phyloP scores from a whole-genome alignment of 2,113 vertebrate species.

The Nannobrachium achirus region DNA sequence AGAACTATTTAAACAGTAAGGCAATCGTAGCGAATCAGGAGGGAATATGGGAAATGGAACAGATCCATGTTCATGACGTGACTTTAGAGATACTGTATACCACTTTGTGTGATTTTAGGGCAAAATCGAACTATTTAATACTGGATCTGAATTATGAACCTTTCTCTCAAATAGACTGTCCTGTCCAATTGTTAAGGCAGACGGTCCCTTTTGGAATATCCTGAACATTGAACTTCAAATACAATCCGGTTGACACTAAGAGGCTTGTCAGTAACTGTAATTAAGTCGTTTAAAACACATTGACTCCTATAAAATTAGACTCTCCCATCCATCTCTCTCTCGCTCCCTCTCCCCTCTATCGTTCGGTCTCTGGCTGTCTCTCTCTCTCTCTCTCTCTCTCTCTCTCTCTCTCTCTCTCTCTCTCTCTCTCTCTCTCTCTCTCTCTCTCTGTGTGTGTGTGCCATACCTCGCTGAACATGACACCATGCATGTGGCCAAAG shows the following conservation, averaged over 20 bases:
- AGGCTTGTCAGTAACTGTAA: slow-evolving; percentile 8
- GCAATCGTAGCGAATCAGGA: too few relatives aligned
- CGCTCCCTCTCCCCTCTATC: neutral
- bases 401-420: neutral
- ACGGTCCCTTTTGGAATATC: slow-evolving; percentile 22
- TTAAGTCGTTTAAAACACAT: slow-evolving; percentile 16
- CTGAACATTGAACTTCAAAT: neutral
- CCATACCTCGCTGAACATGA: slow-evolving; percentile 46
- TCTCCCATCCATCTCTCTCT: neutral
- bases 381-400: neutral
- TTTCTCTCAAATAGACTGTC: too few relatives aligned
- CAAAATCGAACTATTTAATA: too few relatives aligned
- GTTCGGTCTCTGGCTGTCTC: neutral
- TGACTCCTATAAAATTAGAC: too few relatives aligned
- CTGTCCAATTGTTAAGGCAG: slow-evolving; percentile 20
- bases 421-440: slow-evolving; percentile 24
- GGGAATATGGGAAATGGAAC: too few relatives aligned
- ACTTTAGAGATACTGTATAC: too few relatives aligned
- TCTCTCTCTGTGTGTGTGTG: neutral
- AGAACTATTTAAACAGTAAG: too few relatives aligned
- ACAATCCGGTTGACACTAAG: neutral
- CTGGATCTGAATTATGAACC: too few relatives aligned
- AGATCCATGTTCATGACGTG: too few relatives aligned
- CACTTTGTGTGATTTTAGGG: too few relatives aligned
- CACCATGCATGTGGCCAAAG: slow-evolving; percentile 50